These are phyloP conservation scores for Sebastes nivosus DNA, from an alignment of 2,797 vertebrate genomes.

Conservation along the genomic window DNA sequence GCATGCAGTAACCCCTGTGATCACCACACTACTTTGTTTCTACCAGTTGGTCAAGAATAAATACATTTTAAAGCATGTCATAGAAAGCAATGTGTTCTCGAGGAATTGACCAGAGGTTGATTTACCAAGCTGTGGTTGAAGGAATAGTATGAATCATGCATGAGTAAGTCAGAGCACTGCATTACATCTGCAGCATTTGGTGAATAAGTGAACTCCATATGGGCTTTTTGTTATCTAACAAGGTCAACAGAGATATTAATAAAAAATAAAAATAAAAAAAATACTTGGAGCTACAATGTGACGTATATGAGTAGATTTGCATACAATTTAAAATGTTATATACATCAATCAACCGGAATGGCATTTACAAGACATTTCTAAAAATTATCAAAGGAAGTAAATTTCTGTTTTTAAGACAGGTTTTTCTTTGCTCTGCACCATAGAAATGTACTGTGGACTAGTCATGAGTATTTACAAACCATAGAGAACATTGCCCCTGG, in stretches of 20 bases:
- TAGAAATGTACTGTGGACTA: background rate
- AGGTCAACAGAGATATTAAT: background rate
- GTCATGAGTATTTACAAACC: constrained; percentile 1
- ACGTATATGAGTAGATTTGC: background rate
- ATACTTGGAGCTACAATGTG: background rate
- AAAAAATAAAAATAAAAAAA: background rate
- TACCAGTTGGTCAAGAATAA: background rate
- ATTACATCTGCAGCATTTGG: background rate
- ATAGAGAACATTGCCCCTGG: constrained; percentile 44
- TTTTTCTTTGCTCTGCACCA: too few relatives aligned
- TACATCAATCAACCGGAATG: background rate
- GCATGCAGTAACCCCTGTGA: background rate
- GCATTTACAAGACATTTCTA: background rate
- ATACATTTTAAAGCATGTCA: background rate
- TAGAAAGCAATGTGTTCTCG: background rate
- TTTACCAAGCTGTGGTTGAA: background rate
- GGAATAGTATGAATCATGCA: background rate
- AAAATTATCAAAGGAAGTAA: background rate
- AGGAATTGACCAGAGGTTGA: background rate
- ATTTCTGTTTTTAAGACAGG: background rate
- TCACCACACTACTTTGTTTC: background rate
- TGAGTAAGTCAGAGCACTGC: background rate
- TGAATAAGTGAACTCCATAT: background rate
- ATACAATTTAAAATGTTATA: background rate
- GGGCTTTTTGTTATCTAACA: background rate